Base-by-base conservation (phyloP, 2,888 invertebrate genomes). In the Drosophila phalerata region DNA sequence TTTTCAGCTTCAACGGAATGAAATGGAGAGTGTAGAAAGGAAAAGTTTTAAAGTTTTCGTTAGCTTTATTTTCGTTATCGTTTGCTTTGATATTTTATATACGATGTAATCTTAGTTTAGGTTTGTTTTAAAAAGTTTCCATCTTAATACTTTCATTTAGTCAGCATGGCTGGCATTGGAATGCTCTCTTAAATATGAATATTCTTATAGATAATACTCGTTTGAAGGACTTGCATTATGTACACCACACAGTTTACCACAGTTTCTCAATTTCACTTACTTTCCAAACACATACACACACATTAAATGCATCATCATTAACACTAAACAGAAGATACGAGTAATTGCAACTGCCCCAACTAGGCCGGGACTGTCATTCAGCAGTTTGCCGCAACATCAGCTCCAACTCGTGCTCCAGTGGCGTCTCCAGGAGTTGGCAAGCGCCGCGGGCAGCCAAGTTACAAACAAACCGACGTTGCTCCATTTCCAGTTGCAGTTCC, bases 251-350 rank as follows among this genome's bases (percentile, higher is more conserved):
- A 88, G 79, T 77, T 87, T 13, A 19, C 15, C 32, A 17, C 6
- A 32, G 48, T 32, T 48, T 47, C 37, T 19, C 48, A 40, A 28
- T 22, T 22, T 22, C 4, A 22, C 22, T 22, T 38, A 53, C 34
- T 34, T 57, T 52, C 56, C 61, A 57, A 60, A 66, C 67, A 75
- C 64, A 79, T 48, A 77, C 71, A 78, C 69, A 77, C 69, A 78
- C 83, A 84, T 85, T 85, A 85, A 85, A 85, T 85, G 84, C 84
- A 78, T 73, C 72, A 79, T 75, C 61, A 69, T 76, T 76, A 78
- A 69, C 73, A 81, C 78, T 80, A 79, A 67, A 77, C 64, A 82
- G 55, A 77, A 69, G 67, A 69, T 72, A 45, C 45, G 43, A 25
- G 45, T 37, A 73, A 60, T 67, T 71, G 86, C 61, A 79, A 63